Percentiles rank a stretch among this genome's conserved stretches.
Conservation (phyloP, 2,797 vertebrate species). For the Sebastes kiyomatsui region DNA sequence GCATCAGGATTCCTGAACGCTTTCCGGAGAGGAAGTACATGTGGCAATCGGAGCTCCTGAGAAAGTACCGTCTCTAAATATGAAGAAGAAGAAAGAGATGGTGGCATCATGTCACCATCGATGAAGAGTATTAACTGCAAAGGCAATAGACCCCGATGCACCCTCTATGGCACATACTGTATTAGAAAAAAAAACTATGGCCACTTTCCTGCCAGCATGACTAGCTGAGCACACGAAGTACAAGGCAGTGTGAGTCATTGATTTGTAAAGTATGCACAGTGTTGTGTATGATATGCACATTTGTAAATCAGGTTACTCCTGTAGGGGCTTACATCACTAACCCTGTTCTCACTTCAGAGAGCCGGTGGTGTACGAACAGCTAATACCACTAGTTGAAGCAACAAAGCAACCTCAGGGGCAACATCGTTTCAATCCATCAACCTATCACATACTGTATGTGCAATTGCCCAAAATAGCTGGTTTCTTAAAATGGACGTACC, state of each 20-base stretch:
- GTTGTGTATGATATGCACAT: slow-evolving; percentile 71
- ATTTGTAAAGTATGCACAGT: slow-evolving; percentile 69
- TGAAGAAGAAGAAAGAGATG: slow-evolving; percentile 8
- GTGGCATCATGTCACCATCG: slow-evolving; percentile 23
- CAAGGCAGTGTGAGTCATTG: slow-evolving; percentile 59
- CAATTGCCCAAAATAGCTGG: slow-evolving; percentile 57
- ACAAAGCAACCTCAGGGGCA: slow-evolving; percentile 78
- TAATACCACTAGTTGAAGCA: slow-evolving; percentile 57
- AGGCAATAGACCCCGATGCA: slow-evolving; percentile 54
- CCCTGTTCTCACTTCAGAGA: slow-evolving; percentile 40
- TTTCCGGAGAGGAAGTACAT: slow-evolving; percentile 96
- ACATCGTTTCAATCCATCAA: slow-evolving; percentile 66
- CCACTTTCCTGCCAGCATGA: slow-evolving; percentile 62
- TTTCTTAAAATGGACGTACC: slow-evolving; percentile 61
- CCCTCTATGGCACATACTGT: slow-evolving; percentile 67
- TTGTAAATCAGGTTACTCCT: slow-evolving; percentile 74
- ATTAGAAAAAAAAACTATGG: slow-evolving; percentile 30
- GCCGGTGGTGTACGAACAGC: slow-evolving; percentile 27
- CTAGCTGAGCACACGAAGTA: slow-evolving; percentile 63
- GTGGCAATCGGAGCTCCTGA: slow-evolving; percentile 96
- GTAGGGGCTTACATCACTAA: slow-evolving; percentile 59
- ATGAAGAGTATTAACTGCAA: slow-evolving; percentile 49
- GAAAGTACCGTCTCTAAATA: slow-evolving; percentile 92
- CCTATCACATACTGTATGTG: slow-evolving; percentile 62
- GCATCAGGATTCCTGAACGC: slow-evolving; percentile 95